A percentile compares a stretch with the other conserved stretches of the same genome.
phyloP scores from a whole-genome alignment of 2,888 invertebrate genomes.

The Microctonus hyperodae region DNA sequence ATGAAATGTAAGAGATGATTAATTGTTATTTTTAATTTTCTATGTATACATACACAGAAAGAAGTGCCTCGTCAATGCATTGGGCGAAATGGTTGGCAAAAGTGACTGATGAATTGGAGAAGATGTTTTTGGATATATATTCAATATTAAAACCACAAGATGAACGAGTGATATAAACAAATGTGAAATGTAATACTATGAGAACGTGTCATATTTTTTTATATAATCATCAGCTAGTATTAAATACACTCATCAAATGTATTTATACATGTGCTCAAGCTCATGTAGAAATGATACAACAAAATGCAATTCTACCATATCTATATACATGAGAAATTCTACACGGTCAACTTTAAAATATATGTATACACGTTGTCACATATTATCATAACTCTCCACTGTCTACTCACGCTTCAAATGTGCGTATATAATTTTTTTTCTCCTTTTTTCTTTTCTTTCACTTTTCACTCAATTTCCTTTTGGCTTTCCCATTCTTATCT shows the following conservation, averaged over 20 bases:
- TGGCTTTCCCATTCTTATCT: not conserved
- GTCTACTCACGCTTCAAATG: conserved; percentile 8
- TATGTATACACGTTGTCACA: not conserved
- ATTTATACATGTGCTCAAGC: not conserved
- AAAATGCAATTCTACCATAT: conserved; percentile 12
- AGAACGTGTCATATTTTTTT: not conserved
- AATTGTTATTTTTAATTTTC: not conserved
- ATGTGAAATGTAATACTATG: not conserved
- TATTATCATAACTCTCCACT: not conserved
- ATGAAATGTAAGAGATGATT: not conserved
- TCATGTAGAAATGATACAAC: conserved; percentile 1
- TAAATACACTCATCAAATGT: conserved; percentile 1
- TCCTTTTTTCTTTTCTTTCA: not conserved
- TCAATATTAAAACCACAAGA: not conserved
- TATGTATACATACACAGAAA: conserved; percentile 40
- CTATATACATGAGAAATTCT: conserved; percentile 19
- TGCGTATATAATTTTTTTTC: not conserved
- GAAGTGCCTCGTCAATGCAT: conserved; percentile 38
- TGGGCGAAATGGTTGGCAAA: conserved; percentile 44
- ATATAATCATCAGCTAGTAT: not conserved
- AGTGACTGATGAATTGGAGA: conserved; percentile 23
- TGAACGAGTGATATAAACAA: conserved; percentile 10
- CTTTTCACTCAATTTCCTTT: too few species aligned
- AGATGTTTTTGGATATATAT: conserved; percentile 8
- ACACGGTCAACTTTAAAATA: conserved; percentile 2